Evolutionary conservation across 1,140 invertebrate species (phyloP).

Genomic region (Euglossa dilemma): DNA sequence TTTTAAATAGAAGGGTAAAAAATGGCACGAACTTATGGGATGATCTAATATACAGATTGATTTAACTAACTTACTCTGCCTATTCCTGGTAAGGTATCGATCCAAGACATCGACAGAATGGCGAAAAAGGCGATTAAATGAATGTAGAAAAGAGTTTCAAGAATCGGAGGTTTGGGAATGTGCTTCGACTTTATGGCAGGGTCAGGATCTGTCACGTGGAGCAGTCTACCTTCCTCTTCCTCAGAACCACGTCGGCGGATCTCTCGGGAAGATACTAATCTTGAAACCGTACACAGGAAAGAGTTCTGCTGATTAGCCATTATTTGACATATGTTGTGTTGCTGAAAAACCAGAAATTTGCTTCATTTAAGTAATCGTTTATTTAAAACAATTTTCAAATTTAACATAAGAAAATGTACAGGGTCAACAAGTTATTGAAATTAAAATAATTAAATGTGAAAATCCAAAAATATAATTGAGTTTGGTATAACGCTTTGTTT

Average conservation of each 20-base stretch:
- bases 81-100: conserved; percentile 80
- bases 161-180: conserved; percentile 76
- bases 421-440: too few species aligned
- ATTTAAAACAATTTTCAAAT: not conserved
- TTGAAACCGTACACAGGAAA: conserved; percentile 82
- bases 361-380: not conserved
- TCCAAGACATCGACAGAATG: conserved; percentile 80
- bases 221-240: conserved; percentile 75
- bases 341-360: conserved; percentile 56
- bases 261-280: conserved; percentile 79
- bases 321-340: conserved; percentile 75
- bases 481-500: too few species aligned
- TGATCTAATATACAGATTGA: too few species aligned
- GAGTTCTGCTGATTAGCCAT: conserved; percentile 77
- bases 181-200: conserved; percentile 75
- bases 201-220: conserved; percentile 79
- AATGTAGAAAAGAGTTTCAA: conserved; percentile 80
- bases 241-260: conserved; percentile 75
- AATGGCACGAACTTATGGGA: too few species aligned
- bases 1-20: too few species aligned
- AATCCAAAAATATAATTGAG: too few species aligned
- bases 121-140: conserved; percentile 79
- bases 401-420: too few species aligned
- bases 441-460: too few species aligned
- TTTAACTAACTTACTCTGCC: conserved; percentile 78